These are phyloP conservation scores for Conops quadrifasciatus DNA, from an alignment of 2,888 invertebrate species.

Conservation along the genomic window DNA sequence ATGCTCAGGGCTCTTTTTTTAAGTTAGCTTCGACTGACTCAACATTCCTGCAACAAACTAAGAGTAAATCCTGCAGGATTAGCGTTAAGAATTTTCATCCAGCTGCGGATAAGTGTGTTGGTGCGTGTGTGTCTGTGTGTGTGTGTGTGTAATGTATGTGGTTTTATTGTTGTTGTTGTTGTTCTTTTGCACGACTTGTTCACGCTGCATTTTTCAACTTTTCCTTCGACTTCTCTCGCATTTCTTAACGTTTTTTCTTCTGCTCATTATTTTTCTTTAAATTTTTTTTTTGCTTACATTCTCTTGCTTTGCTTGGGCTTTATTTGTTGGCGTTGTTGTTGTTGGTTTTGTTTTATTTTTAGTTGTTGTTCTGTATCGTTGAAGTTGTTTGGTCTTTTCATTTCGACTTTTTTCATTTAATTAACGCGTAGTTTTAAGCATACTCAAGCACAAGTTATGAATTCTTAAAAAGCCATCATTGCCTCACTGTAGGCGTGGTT, in stretches of 20 bases:
- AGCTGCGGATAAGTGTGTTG: not conserved
- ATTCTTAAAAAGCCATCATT: not conserved
- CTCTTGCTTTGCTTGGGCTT: too few species aligned
- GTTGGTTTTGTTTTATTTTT: too few species aligned
- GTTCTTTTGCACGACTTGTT: not conserved
- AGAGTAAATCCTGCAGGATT: not conserved
- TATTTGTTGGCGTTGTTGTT: too few species aligned
- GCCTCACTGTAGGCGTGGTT: too few species aligned
- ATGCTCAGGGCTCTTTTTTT: not conserved
- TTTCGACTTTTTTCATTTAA: conserved; percentile 1
- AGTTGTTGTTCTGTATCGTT: too few species aligned
- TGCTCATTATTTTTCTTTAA: not conserved
- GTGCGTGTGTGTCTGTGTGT: not conserved
- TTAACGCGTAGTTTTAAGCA: not conserved
- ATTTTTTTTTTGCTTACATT: too few species aligned
- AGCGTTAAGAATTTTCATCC: not conserved
- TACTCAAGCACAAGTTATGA: not conserved
- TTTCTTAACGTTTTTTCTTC: not conserved
- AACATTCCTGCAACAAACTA: not conserved
- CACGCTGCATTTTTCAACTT: not conserved
- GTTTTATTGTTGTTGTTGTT: too few species aligned
- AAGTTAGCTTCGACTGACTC: too few species aligned
- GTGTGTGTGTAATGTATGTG: not conserved
- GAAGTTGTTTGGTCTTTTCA: not conserved
- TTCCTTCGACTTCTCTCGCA: not conserved